These are phyloP conservation scores for Nothocercus julius DNA, from an alignment of 2,113 vertebrate genomes.

Conservation along the genomic window DNA sequence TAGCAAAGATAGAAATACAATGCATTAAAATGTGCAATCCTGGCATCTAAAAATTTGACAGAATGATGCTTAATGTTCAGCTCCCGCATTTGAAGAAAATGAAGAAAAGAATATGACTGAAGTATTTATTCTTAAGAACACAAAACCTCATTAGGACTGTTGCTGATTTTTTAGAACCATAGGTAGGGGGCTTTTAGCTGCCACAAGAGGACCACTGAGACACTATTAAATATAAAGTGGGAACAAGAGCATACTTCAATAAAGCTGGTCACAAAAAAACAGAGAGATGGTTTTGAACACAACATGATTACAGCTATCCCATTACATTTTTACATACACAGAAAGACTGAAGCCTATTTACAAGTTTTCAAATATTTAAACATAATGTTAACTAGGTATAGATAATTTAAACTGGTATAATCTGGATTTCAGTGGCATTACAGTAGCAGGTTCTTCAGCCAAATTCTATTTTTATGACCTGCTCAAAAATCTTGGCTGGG, in stretches of 20 bases:
- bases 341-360: too few relatives aligned
- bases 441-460: neutral
- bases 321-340: neutral
- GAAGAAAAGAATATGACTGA: neutral
- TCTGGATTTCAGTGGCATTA: neutral
- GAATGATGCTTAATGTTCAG: neutral
- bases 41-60: neutral
- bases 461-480: neutral
- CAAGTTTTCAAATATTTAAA: too few relatives aligned
- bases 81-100: neutral
- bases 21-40: neutral
- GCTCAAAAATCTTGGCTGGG: neutral
- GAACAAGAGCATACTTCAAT: neutral
- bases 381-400: neutral
- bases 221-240: neutral
- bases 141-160: neutral
- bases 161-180: neutral
- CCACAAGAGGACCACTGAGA: neutral
- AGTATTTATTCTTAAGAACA: neutral
- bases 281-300: neutral
- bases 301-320: neutral
- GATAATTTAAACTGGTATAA: neutral
- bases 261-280: neutral
- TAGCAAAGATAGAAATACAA: neutral
- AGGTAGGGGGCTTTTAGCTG: neutral